phyloP scores from a whole-genome alignment of 2,113 vertebrate species.

The Athene cunicularia region DNA sequence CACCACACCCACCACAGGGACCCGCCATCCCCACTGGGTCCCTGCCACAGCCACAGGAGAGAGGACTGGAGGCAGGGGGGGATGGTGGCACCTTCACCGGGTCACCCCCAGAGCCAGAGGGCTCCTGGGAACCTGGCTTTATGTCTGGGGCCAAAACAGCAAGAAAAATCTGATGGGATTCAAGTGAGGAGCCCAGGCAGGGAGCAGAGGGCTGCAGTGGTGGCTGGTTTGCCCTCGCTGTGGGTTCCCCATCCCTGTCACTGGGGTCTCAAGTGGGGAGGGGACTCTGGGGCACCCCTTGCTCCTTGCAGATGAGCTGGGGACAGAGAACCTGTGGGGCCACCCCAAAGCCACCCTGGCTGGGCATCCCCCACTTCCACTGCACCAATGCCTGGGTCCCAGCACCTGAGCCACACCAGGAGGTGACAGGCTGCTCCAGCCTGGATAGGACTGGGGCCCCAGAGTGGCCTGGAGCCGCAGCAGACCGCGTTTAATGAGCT shows the following conservation, averaged over 20 bases:
- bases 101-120: background rate
- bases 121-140: background rate
- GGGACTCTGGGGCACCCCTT: background rate
- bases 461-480: background rate
- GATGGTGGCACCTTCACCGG: background rate
- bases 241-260: background rate
- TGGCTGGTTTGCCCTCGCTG: background rate
- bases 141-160: background rate
- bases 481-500: background rate
- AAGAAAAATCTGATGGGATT: background rate
- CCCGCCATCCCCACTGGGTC: background rate
- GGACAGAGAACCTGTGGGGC: background rate
- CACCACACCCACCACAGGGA: background rate
- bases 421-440: background rate
- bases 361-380: background rate
- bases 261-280: background rate
- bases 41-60: background rate
- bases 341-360: no score
- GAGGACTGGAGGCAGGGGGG: no score
- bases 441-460: background rate
- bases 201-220: accelerated
- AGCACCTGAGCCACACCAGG: no score
- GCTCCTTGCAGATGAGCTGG: background rate
- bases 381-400: background rate
- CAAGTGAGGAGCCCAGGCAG: accelerated